Evolutionary conservation across 2,888 invertebrate genomes (phyloP).

Genomic region (Asteroscopus sphinx): DNA sequence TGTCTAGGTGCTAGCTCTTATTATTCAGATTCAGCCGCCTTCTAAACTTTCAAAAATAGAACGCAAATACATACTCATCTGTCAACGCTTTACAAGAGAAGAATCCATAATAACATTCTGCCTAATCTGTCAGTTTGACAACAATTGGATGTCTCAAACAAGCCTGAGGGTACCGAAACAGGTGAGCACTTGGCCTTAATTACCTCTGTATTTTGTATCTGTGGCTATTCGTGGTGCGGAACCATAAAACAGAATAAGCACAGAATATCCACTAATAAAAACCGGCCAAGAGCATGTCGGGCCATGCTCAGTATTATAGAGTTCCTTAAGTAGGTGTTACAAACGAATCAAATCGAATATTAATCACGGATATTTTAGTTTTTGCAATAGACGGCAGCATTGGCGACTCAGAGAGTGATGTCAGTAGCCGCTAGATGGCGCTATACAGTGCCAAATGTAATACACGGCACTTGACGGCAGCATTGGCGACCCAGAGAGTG

Average conservation of each 20-base stretch:
- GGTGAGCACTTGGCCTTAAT: slow-evolving; percentile 59
- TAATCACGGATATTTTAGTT: too few species aligned
- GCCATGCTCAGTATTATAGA: too few species aligned
- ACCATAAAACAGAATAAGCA: background rate
- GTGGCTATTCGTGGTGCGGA: slow-evolving; percentile 25
- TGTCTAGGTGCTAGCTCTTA: too few species aligned
- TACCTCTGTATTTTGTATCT: slow-evolving; percentile 51
- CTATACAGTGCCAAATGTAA: too few species aligned
- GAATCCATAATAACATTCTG: slow-evolving; percentile 45
- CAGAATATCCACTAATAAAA: slow-evolving; percentile 17
- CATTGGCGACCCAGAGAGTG: too few species aligned
- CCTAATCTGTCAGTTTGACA: slow-evolving; percentile 57
- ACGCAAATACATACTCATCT: slow-evolving; percentile 28
- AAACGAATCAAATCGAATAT: too few species aligned
- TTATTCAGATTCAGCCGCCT: background rate
- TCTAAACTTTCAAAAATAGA: slow-evolving; percentile 27
- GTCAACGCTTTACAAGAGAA: slow-evolving; percentile 38
- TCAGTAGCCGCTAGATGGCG: too few species aligned
- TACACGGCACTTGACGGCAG: too few species aligned
- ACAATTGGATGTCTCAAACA: slow-evolving; percentile 50
- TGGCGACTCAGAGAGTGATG: too few species aligned
- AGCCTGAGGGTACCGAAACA: slow-evolving; percentile 47
- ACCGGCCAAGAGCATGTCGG: too few species aligned
- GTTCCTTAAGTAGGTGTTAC: too few species aligned
- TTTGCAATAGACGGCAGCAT: too few species aligned